Percentiles rank a stretch among this genome's conserved stretches.
phyloP scores from a whole-genome alignment of 2,797 vertebrate species.

The Rhinophrynus dorsalis region DNA sequence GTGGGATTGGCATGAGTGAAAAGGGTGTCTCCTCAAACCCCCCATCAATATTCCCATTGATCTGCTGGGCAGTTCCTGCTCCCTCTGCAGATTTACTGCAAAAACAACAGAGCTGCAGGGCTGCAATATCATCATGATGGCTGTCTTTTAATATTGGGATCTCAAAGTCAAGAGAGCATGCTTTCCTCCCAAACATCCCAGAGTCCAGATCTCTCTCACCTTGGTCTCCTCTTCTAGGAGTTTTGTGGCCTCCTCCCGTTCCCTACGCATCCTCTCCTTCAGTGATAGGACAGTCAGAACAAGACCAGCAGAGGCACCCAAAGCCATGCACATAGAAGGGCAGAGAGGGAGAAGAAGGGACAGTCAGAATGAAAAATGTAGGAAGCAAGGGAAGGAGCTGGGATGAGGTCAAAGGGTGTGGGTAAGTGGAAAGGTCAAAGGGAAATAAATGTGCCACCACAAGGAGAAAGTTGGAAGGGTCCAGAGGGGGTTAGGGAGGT shows the following conservation, averaged over 20 bases:
- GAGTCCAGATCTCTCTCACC: constrained; percentile 71
- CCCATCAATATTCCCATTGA: no score
- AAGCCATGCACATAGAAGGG: constrained; percentile 52
- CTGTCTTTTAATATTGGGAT: no score
- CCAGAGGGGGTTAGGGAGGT: background rate
- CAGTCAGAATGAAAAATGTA: no score
- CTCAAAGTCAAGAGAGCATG: no score
- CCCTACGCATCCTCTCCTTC: constrained; percentile 88
- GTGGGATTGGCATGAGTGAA: no score
- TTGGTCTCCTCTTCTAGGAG: constrained; percentile 85
- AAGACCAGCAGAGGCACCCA: constrained; percentile 46
- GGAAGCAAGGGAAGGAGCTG: constrained; percentile 61
- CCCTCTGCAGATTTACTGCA: no score
- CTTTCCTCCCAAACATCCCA: background rate
- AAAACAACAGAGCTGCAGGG: no score
- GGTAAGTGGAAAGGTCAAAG: background rate
- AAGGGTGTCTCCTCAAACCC: no score
- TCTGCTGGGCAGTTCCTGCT: no score
- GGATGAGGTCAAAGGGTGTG: constrained; percentile 33
- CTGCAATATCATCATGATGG: no score
- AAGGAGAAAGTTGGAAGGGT: constrained; percentile 46
- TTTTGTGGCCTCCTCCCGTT: constrained; percentile 83
- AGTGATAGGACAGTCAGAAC: constrained; percentile 43
- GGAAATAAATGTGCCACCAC: no score
- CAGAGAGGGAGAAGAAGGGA: constrained; percentile 55